These are phyloP conservation scores for Callospermophilus lateralis DNA, from an alignment of 2,113 vertebrate species.

Conservation along the genomic window DNA sequence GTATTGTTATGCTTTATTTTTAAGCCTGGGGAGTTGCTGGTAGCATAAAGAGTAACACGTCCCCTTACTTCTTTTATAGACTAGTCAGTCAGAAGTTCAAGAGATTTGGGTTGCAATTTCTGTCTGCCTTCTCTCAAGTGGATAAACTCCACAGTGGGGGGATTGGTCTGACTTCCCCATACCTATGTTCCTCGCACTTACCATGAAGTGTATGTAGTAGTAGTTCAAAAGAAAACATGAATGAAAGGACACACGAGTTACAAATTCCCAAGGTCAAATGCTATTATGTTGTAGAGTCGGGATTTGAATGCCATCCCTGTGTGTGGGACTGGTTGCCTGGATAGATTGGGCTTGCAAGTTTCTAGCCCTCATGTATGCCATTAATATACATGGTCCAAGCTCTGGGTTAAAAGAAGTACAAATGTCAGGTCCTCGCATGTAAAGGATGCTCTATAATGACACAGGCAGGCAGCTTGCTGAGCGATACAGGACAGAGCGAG, in stretches of 20 bases:
- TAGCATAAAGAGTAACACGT: neutral
- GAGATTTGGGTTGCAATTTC: neutral
- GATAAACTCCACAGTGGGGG: neutral
- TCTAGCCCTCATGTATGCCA: neutral
- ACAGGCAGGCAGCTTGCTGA: neutral
- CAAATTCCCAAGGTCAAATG: neutral
- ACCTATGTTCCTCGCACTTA: neutral
- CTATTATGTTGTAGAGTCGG: neutral
- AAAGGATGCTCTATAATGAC: neutral
- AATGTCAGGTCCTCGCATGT: neutral
- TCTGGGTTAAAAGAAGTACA: neutral
- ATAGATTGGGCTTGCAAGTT: neutral
- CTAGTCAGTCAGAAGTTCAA: neutral
- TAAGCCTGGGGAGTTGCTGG: conserved; percentile 11
- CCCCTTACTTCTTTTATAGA: neutral
- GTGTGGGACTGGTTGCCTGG: neutral
- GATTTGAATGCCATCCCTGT: neutral
- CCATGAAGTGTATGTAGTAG: accelerated
- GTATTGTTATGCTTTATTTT: conserved; percentile 1
- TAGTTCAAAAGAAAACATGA: neutral
- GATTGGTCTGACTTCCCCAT: neutral
- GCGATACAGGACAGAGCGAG: accelerated
- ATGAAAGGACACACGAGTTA: neutral
- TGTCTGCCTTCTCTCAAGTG: neutral
- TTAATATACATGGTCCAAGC: neutral